A percentile compares a stretch with the other conserved stretches of the same genome.
Conservation (phyloP, 2,888 invertebrate genomes). For the Morpho achilles region DNA sequence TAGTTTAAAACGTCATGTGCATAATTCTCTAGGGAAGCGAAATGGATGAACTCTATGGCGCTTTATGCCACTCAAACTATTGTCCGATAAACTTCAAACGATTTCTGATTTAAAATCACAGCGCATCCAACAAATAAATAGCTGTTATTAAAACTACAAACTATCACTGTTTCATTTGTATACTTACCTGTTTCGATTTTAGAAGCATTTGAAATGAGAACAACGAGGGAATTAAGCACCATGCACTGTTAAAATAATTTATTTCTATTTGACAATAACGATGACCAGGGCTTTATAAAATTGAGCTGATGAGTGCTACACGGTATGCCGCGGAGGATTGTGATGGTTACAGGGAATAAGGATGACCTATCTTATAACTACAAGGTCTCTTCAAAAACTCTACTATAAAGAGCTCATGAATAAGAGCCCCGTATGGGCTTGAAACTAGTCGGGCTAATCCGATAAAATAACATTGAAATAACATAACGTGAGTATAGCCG, state of each 20-base stretch:
- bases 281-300: constrained; percentile 34
- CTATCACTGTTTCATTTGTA: background rate
- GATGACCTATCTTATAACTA: too few relatives aligned
- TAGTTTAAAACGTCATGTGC: constrained; percentile 6
- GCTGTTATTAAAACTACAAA: background rate
- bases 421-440: too few relatives aligned
- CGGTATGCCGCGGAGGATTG: constrained; percentile 48
- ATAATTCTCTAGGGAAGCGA: constrained; percentile 3
- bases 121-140: background rate
- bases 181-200: constrained; percentile 13
- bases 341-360: constrained; percentile 11
- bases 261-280: constrained; percentile 11
- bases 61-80: background rate
- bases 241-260: constrained; percentile 55
- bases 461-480: too few relatives aligned
- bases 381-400: too few relatives aligned
- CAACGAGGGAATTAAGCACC: constrained; percentile 58
- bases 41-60: constrained; percentile 1
- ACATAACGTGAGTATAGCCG: too few relatives aligned
- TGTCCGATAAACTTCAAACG: background rate
- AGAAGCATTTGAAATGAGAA: constrained; percentile 58
- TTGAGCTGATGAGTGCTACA: constrained; percentile 69
- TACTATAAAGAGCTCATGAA: too few relatives aligned
- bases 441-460: too few relatives aligned
- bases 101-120: background rate